Percentiles rank a stretch among this genome's conserved stretches.
These are phyloP conservation scores for Rhodeus uyekii DNA, from an alignment of 2,797 vertebrate genomes.

Conservation along the genomic window DNA sequence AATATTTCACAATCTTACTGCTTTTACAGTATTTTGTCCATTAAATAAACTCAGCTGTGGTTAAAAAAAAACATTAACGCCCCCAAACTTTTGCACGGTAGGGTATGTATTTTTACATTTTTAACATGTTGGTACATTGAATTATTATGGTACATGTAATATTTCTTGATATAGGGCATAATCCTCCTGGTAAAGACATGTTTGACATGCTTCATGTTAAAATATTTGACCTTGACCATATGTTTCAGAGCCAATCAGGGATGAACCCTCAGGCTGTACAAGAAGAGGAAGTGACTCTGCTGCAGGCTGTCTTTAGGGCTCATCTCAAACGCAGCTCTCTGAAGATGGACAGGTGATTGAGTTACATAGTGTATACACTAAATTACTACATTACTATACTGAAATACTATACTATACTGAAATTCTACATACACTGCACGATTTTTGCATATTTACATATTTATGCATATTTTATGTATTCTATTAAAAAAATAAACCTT, in stretches of 20 bases:
- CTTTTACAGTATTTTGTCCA: too few relatives aligned
- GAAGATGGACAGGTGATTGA: slow-evolving; percentile 73
- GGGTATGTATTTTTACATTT: too few relatives aligned
- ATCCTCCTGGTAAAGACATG: too few relatives aligned
- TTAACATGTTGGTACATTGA: too few relatives aligned
- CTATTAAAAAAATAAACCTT: neutral
- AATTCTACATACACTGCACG: neutral
- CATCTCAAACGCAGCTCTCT: slow-evolving; percentile 75
- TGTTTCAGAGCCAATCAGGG: slow-evolving; percentile 40
- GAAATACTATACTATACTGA: neutral
- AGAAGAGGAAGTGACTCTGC: slow-evolving; percentile 70
- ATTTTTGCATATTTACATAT: neutral
- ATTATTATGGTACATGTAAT: too few relatives aligned
- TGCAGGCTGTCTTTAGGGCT: slow-evolving; percentile 86
- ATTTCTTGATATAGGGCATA: too few relatives aligned
- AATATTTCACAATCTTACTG: too few relatives aligned
- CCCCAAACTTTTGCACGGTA: too few relatives aligned
- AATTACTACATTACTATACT: neutral
- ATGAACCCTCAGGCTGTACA: slow-evolving; percentile 45
- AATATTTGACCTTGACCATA: too few relatives aligned
- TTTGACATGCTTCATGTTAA: too few relatives aligned
- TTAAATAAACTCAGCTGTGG: too few relatives aligned
- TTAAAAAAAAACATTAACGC: too few relatives aligned
- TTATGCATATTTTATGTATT: neutral
- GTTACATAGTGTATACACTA: neutral